These are phyloP conservation scores for Natator depressus DNA, from an alignment of 2,113 vertebrate species.

Conservation along the genomic window DNA sequence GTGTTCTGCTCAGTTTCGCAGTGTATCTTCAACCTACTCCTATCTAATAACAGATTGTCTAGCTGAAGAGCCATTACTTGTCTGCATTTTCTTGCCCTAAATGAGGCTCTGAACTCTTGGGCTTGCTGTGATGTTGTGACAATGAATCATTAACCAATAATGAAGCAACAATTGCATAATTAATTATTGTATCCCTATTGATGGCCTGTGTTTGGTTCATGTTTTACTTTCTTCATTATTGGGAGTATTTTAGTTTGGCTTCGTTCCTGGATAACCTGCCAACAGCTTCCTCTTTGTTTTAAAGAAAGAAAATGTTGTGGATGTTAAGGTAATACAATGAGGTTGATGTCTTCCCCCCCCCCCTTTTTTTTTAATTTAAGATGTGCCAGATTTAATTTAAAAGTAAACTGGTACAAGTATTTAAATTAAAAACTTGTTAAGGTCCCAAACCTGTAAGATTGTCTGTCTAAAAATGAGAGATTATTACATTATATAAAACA, in stretches of 20 bases:
- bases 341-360: background rate
- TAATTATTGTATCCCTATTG: background rate
- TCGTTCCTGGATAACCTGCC: constrained; percentile 51
- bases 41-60: constrained; percentile 65
- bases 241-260: constrained; percentile 24
- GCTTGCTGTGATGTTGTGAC: constrained; percentile 46
- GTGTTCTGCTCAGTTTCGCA: constrained; percentile 67
- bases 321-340: background rate
- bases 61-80: constrained; percentile 48
- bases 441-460: background rate
- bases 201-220: background rate
- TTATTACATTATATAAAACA: background rate
- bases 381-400: background rate
- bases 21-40: constrained; percentile 70
- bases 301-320: background rate
- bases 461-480: background rate
- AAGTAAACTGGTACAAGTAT: background rate
- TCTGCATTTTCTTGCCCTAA: constrained; percentile 38
- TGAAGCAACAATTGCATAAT: background rate
- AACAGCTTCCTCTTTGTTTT: background rate
- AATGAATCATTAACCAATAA: constrained; percentile 51
- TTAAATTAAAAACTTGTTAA: background rate
- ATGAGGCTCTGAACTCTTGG: constrained; percentile 8
- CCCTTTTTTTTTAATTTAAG: background rate
- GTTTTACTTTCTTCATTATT: constrained; percentile 37